A percentile compares a stretch with the other conserved stretches of the same genome.
Evolutionary conservation across 2,888 invertebrate genomes (phyloP).

Genomic region (Aleiodes leptofemur): DNA sequence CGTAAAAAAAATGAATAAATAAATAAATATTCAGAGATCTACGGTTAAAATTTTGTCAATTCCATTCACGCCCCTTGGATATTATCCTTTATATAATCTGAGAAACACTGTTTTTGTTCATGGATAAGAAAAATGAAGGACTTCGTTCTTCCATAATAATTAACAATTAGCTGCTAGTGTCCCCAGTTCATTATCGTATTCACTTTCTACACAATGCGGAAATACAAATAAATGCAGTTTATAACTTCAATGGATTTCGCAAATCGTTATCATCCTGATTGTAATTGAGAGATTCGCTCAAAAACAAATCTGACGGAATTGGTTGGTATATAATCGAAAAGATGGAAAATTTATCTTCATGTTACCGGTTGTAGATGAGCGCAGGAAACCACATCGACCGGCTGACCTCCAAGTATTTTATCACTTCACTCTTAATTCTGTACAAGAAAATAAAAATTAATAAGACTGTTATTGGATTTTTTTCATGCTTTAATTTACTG

Average conservation of each 20-base stretch:
- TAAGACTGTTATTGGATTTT: too few species aligned
- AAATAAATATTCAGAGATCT: too few species aligned
- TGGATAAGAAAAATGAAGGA: neutral
- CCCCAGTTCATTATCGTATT: slow-evolving; percentile 8
- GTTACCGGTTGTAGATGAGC: neutral
- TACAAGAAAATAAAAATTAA: neutral
- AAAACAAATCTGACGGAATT: neutral
- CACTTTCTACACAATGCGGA: neutral
- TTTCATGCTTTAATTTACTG: too few species aligned
- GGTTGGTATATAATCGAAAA: neutral
- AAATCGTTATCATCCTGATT: neutral
- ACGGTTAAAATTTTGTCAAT: too few species aligned
- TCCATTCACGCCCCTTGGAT: too few species aligned
- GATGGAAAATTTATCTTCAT: slow-evolving; percentile 17
- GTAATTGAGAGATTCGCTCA: neutral
- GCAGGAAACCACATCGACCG: neutral
- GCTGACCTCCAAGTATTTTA: slow-evolving; percentile 8
- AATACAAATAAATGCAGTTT: neutral
- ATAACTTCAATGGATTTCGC: slow-evolving; percentile 11
- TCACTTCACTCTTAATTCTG: neutral
- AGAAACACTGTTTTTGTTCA: neutral
- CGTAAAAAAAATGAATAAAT: too few species aligned
- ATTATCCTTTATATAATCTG: too few species aligned
- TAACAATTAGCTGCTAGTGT: neutral
- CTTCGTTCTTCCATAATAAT: slow-evolving; percentile 2